Percentiles rank a stretch among this genome's conserved stretches.
Conservation (phyloP, 2,888 invertebrate species). For the Acanthacorydalis orientalis region DNA sequence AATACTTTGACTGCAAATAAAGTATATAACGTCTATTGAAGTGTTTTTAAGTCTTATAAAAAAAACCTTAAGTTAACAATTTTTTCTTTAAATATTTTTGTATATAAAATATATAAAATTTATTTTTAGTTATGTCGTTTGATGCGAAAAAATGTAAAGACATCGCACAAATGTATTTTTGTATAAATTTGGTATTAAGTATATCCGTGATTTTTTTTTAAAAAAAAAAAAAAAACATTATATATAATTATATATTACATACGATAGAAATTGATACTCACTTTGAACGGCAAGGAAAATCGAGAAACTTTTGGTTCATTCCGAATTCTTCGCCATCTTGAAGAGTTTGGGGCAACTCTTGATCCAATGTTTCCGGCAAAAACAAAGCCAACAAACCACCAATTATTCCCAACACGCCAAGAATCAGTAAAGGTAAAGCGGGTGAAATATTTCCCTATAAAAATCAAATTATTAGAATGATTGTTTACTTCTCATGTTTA, state of each 20-base stretch:
- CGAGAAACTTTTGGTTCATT: constrained; percentile 60
- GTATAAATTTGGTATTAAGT: too few relatives aligned
- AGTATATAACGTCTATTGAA: too few relatives aligned
- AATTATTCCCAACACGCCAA: constrained; percentile 56
- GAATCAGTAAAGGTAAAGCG: constrained; percentile 56
- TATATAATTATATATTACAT: background rate
- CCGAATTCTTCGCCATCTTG: constrained; percentile 79
- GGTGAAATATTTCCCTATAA: constrained; percentile 50
- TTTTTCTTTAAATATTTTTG: too few relatives aligned
- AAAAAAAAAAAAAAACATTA: background rate
- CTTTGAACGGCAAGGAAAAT: constrained; percentile 60
- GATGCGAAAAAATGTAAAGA: too few relatives aligned
- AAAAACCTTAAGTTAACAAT: too few relatives aligned
- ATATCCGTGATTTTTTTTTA: too few relatives aligned
- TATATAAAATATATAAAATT: too few relatives aligned
- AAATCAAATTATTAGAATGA: too few relatives aligned
- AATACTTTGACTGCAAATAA: too few relatives aligned
- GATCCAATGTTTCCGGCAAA: constrained; percentile 72
- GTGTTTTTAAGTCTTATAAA: too few relatives aligned
- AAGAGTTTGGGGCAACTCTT: constrained; percentile 71
- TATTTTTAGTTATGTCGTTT: too few relatives aligned
- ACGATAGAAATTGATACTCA: constrained; percentile 20
- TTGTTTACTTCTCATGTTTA: background rate
- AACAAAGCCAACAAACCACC: constrained; percentile 64
- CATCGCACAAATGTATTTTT: too few relatives aligned